Percentiles rank a stretch among this genome's conserved stretches.
Conservation (phyloP, 2,888 invertebrate species). For the Melipona bicolor region DNA sequence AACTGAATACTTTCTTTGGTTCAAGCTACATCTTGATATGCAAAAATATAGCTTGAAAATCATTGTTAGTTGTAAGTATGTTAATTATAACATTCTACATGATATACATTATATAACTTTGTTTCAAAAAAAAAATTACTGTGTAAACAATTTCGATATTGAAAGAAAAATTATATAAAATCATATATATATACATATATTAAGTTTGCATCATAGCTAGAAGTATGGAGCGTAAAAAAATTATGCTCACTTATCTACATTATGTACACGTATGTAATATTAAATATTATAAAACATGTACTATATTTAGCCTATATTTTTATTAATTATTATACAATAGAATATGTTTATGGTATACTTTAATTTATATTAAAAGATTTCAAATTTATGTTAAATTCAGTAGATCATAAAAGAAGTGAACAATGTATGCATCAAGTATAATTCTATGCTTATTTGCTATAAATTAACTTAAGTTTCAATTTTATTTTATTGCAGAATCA, state of each 20-base stretch:
- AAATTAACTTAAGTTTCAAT: conserved; percentile 10
- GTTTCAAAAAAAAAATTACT: conserved; percentile 45
- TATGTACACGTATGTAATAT: conserved; percentile 47
- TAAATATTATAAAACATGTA: conserved; percentile 50
- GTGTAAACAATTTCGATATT: conserved; percentile 29
- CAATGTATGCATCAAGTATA: conserved; percentile 10
- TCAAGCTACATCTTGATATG: conserved; percentile 42
- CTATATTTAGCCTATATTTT: conserved; percentile 33
- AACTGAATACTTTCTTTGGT: not conserved
- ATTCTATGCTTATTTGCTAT: not conserved
- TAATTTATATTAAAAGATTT: conserved; percentile 8
- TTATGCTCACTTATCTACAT: conserved; percentile 29
- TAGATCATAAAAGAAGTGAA: conserved; percentile 6
- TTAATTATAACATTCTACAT: conserved; percentile 46
- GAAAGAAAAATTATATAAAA: conserved; percentile 44
- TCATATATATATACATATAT: conserved; percentile 9
- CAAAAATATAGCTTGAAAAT: conserved; percentile 35
- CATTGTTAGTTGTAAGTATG: conserved; percentile 39
- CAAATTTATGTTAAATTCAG: conserved; percentile 1
- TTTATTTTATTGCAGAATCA: conserved; percentile 7
- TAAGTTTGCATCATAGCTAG: conserved; percentile 13
- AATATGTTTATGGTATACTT: conserved; percentile 4
- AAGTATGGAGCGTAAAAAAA: conserved; percentile 17
- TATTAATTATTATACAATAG: conserved; percentile 31
- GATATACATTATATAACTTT: conserved; percentile 55